These are phyloP conservation scores for Syrphus vitripennis DNA, from an alignment of 2,888 invertebrate species.

Conservation along the genomic window DNA sequence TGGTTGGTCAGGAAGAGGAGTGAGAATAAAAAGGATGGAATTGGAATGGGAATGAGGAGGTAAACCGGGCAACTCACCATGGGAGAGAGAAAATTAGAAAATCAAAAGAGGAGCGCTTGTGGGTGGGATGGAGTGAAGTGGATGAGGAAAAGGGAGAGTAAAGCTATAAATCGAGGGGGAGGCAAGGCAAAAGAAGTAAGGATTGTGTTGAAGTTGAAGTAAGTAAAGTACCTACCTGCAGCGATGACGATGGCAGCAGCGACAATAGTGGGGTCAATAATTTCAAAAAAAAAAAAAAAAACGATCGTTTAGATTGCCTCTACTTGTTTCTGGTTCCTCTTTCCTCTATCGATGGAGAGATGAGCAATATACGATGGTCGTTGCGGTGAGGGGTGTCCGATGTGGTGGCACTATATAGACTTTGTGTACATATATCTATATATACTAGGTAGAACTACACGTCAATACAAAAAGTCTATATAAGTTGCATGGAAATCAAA, in stretches of 20 bases:
- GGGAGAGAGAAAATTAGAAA: constrained; percentile 67
- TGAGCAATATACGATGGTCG: not conserved
- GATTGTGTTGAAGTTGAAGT: constrained; percentile 48
- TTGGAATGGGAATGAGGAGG: not conserved
- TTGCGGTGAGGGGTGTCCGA: constrained; percentile 20
- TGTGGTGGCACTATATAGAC: constrained; percentile 22
- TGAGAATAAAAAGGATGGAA: not conserved
- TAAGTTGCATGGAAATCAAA: constrained; percentile 33
- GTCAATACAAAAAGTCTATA: constrained; percentile 57
- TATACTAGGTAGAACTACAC: constrained; percentile 14
- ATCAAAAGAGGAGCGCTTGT: constrained; percentile 39
- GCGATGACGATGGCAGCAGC: constrained; percentile 62
- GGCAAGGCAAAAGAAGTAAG: constrained; percentile 13
- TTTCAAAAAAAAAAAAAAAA: constrained; percentile 70
- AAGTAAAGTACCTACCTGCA: constrained; percentile 62
- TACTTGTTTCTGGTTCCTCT: constrained; percentile 26
- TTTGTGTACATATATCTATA: not conserved
- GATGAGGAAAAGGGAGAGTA: not conserved
- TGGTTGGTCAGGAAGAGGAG: constrained; percentile 18
- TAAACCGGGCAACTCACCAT: not conserved
- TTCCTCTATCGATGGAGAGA: not conserved
- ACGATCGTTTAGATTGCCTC: constrained; percentile 59
- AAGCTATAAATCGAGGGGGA: not conserved
- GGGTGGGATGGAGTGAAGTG: not conserved
- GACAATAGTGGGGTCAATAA: constrained; percentile 73